Evolutionary conservation across 2,888 invertebrate genomes (phyloP).

Genomic region (Clivina fossor): DNA sequence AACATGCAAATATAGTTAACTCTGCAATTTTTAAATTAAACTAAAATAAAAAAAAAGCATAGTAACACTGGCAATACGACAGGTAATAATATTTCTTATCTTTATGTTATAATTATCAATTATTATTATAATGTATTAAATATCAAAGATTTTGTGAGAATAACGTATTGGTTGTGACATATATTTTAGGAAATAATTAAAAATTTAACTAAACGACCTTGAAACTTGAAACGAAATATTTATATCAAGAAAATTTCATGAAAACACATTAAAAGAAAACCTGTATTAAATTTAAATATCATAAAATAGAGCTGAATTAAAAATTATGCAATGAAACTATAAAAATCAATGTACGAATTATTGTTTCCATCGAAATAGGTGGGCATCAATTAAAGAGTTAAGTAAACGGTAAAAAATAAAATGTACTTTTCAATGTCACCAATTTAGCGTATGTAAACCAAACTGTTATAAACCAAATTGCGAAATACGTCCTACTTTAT

Average conservation of each 20-base stretch:
- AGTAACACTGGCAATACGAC: too few relatives aligned
- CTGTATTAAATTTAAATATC: constrained; percentile 12
- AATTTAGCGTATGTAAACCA: constrained; percentile 38
- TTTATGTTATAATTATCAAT: constrained; percentile 14
- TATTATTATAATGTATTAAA: constrained; percentile 7
- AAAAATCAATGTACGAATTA: constrained; percentile 1
- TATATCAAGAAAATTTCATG: constrained; percentile 15
- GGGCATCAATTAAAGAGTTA: constrained; percentile 27
- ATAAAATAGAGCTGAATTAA: constrained; percentile 11
- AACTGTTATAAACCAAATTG: constrained; percentile 46
- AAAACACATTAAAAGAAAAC: constrained; percentile 12
- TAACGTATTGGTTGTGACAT: constrained; percentile 15
- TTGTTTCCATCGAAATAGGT: constrained; percentile 19
- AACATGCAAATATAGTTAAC: too few relatives aligned
- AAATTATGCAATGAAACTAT: not conserved
- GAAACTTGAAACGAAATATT: constrained; percentile 3
- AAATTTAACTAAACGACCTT: constrained; percentile 19
- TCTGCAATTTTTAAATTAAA: too few relatives aligned
- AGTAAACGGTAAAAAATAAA: constrained; percentile 32
- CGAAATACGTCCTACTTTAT: constrained; percentile 48
- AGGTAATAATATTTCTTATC: constrained; percentile 22
- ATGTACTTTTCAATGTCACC: constrained; percentile 47
- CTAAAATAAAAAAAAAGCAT: too few relatives aligned
- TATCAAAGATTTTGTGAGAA: constrained; percentile 2
- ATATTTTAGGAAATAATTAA: constrained; percentile 15